These are phyloP conservation scores for Hippasteria phrygiana DNA, from an alignment of 53 echinoderm and acorn worm genomes.

Conservation along the genomic window DNA sequence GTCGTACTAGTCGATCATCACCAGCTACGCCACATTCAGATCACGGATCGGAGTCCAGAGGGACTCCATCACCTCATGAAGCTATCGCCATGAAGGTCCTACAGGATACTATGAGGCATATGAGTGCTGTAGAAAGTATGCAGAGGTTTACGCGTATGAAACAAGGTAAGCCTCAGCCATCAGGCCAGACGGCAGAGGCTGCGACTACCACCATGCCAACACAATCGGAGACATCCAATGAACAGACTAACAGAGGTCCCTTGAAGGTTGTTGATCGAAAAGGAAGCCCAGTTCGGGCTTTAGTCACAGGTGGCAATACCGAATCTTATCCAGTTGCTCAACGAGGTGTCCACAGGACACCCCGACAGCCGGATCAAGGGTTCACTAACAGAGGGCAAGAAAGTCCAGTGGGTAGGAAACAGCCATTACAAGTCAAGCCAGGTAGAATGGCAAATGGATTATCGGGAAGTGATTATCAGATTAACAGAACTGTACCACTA, in stretches of 20 bases:
- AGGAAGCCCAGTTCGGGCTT: slow-evolving; percentile 22
- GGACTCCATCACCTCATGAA: slow-evolving; percentile 81
- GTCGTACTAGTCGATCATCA: slow-evolving; percentile 62
- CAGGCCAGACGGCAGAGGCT: slow-evolving; percentile 61
- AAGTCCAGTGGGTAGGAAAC: slow-evolving; percentile 18
- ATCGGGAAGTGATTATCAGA: neutral
- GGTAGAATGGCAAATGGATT: neutral
- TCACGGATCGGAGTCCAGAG: slow-evolving; percentile 62
- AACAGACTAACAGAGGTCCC: slow-evolving; percentile 23
- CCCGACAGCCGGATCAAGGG: slow-evolving; percentile 17
- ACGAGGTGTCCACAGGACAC: neutral
- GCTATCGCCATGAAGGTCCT: slow-evolving; percentile 92
- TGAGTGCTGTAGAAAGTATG: slow-evolving; percentile 97
- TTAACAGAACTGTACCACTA: neutral
- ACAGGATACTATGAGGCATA: slow-evolving; percentile 91
- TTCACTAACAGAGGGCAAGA: neutral
- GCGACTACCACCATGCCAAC: slow-evolving; percentile 22
- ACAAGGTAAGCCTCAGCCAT: slow-evolving; percentile 51
- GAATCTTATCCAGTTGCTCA: neutral
- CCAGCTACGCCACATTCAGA: slow-evolving; percentile 62
- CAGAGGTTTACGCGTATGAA: slow-evolving; percentile 73
- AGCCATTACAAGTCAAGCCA: slow-evolving; percentile 24
- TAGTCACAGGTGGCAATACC: neutral
- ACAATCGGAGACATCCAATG: slow-evolving; percentile 44
- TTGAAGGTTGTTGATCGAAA: slow-evolving; percentile 48